Base-by-base conservation (phyloP, 2,888 invertebrate genomes). In the Tinea trinotella region DNA sequence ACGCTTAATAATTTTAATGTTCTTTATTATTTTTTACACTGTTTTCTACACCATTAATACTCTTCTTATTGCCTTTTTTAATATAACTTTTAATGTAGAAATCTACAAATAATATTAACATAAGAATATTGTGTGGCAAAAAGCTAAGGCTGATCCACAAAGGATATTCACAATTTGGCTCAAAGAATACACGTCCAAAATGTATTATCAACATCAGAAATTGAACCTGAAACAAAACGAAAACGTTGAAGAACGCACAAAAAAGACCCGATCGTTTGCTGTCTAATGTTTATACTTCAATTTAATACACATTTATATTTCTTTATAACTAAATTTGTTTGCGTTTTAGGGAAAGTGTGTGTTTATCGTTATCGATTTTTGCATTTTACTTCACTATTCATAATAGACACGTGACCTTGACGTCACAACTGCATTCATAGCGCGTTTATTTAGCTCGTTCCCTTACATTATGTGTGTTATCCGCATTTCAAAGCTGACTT, bases 1-100 rank as follows among this genome's bases (percentile, higher is more conserved):
- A n/a, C 36, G 12, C 4, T 36, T 7, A 4, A 6, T n/a, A 7
- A 36, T 36, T n/a, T 19, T 46, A 46, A 5, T 19, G 2, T 1
- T 17, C 19, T 46, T 46, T 30, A 30, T 30, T 30, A 30, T 2
- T 30, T 30, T 30, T 30, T 10, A 30, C 30, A n/a, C n/a, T n/a
- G n/a, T n/a, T n/a, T n/a, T n/a, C n/a, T n/a, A n/a, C 12, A 36
- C 12, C 12, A n/a, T 36, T 12, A 36, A 36, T 36, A n/a, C 4
- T 4, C 12, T 7, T 5, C 6, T 36, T 36, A 67, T 50, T 56
- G 34, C 52, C 71, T 68, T 72, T 73, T 63, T 80, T 86, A 55
- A 90, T 69, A 65, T 93, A 93, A n/a, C 89, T 73, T 62, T 89
- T 90, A 59, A 88, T 85, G 60, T 93, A 93, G 67, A 93, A 93